Base-by-base conservation (phyloP, 2,113 vertebrate species). In the Pristiophorus japonicus region DNA sequence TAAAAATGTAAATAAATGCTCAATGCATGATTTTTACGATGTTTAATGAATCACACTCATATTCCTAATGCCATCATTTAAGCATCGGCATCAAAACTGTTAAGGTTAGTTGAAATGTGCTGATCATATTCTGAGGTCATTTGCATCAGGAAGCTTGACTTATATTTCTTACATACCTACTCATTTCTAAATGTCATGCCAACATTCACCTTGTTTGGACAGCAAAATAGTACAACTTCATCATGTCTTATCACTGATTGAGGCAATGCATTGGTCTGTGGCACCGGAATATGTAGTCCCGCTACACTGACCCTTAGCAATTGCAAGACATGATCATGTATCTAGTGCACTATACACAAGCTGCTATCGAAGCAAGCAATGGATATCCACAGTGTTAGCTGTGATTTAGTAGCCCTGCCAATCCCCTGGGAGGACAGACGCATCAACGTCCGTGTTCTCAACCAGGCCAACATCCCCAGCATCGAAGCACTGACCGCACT, bases 1-100 rank as follows among this genome's bases (percentile, higher is more conserved):
- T 81, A 81, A 81, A 81, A 81, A 81, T 81, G 78, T 81, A 81
- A 81, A 81, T 81, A 81, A 81, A 81, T 81, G 78, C 38, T 81
- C 22, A 16, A 81, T 42, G 18, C 78, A 81, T 81, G 78, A 81
- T 81, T 81, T 38, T 22, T 45, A 81, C 45, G 78, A 22, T 18
- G 45, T 81, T 81, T 81, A 81, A 81, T 81, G 78, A 4, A 81
- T 81, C 78, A 81, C 38, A 45, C 38, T 81, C 78, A 81, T 81
- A 81, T 81, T 81, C 22, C 78, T 5, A 45, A 20, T 42, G 78
- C 78, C 16, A 45, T 81, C 6, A 42, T 42, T 81, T 81, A 81
- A 81, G 45, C n/a, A 42, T 45, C 78, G 42, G 38, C 78, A 81
- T 81, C 38, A 45, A 81, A 45, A 81, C 78, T 81, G 38, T 81